Conservation (phyloP, 2,113 vertebrate genomes). For the Arothron firmamentum region DNA sequence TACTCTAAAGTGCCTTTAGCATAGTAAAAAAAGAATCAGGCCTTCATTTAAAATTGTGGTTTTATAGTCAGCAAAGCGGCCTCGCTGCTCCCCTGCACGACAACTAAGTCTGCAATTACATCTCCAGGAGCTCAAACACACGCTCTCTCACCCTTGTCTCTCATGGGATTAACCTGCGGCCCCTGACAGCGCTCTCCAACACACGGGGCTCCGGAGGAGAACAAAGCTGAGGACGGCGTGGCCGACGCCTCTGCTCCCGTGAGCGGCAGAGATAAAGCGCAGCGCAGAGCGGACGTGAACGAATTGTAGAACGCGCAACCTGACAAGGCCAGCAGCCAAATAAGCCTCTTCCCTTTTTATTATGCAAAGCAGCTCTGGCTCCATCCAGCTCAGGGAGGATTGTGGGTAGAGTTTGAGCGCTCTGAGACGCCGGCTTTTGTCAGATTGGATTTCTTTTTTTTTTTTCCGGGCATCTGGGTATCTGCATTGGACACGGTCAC, state of each 20-base stretch:
- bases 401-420: conserved; percentile 53
- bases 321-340: conserved; percentile 35
- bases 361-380: conserved; percentile 39
- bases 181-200: conserved; percentile 8
- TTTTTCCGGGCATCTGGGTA: neutral
- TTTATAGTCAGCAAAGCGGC: conserved; percentile 1
- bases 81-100: conserved; percentile 3
- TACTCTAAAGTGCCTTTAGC: no score
- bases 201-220: conserved; percentile 17
- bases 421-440: conserved; percentile 34
- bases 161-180: conserved; percentile 46
- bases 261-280: conserved; percentile 37
- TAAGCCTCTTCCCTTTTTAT: conserved; percentile 33
- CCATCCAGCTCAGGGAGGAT: conserved; percentile 34
- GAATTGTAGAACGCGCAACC: conserved; percentile 46
- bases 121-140: neutral
- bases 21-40: neutral
- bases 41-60: conserved; percentile 7
- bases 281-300: conserved; percentile 34
- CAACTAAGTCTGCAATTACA: conserved; percentile 31
- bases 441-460: conserved; percentile 26
- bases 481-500: conserved; percentile 5
- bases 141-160: conserved; percentile 3
- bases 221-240: conserved; percentile 46
- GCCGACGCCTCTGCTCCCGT: conserved; percentile 10